Evolutionary conservation across 2,113 vertebrate genomes (phyloP).

Genomic region (Aegotheles bennettii): DNA sequence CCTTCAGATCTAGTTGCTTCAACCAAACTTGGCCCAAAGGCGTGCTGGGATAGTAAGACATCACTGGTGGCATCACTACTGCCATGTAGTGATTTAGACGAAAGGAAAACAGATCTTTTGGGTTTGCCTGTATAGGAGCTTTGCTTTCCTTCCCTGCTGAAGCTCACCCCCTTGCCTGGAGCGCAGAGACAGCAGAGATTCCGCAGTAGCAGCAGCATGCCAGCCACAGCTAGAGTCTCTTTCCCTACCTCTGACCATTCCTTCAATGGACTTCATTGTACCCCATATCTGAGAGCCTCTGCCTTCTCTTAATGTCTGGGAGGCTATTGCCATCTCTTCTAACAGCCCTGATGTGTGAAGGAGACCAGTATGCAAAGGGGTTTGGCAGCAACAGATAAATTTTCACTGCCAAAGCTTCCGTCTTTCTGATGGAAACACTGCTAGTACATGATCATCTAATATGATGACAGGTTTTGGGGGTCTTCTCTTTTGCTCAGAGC

Average conservation of each 20-base stretch:
- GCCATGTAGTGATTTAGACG: background rate
- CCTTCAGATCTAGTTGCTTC: background rate
- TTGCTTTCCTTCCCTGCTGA: background rate
- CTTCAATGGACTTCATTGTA: background rate
- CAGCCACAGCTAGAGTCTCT: background rate
- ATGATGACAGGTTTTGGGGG: background rate
- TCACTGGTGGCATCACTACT: background rate
- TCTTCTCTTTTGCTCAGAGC: background rate
- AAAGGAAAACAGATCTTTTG: background rate
- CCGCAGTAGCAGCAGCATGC: rapidly evolving
- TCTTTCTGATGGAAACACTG: background rate
- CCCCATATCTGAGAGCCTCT: background rate
- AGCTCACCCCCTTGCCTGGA: background rate
- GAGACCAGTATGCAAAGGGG: background rate
- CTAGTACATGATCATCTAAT: background rate
- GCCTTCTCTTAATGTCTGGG: background rate
- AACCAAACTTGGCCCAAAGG: background rate
- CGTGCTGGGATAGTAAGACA: background rate
- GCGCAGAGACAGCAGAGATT: background rate
- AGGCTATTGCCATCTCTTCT: background rate
- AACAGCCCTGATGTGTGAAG: background rate
- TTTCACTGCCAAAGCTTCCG: background rate
- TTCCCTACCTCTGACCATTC: background rate
- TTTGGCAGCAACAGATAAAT: background rate
- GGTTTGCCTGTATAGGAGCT: background rate